These are phyloP conservation scores for Sminthopsis crassicaudata DNA, from an alignment of 2,113 vertebrate genomes.

Conservation along the genomic window DNA sequence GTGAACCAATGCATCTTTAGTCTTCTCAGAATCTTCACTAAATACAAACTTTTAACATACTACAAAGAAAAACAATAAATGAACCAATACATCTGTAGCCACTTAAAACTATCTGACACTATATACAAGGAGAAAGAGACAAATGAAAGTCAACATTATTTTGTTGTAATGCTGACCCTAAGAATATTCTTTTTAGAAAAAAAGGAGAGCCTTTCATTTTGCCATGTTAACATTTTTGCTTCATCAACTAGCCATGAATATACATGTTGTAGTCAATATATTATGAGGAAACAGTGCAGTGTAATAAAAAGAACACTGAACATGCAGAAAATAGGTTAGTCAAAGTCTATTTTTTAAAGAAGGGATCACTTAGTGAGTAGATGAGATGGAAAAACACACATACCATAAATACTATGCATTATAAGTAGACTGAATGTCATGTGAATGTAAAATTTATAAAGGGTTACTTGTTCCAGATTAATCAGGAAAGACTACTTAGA, in stretches of 20 bases:
- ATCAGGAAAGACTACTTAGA: neutral
- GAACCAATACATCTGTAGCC: neutral
- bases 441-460: neutral
- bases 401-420: neutral
- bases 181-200: neutral
- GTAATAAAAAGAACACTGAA: neutral
- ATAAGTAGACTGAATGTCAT: neutral
- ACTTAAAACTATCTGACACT: neutral
- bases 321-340: neutral
- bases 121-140: neutral
- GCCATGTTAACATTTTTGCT: slow-evolving; percentile 46
- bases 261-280: slow-evolving; percentile 28
- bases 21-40: neutral
- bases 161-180: slow-evolving; percentile 45
- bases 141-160: neutral
- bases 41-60: neutral
- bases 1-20: neutral
- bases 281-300: neutral
- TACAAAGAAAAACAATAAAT: neutral
- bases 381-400: neutral
- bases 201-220: slow-evolving; percentile 42
- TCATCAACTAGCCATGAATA: slow-evolving; percentile 48
- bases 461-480: neutral
- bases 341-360: neutral
- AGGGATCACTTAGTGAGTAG: neutral